Percentiles rank a stretch among this genome's conserved stretches.
phyloP scores from a whole-genome alignment of 2,888 invertebrate genomes.

The Acanthosoma haemorrhoidale region DNA sequence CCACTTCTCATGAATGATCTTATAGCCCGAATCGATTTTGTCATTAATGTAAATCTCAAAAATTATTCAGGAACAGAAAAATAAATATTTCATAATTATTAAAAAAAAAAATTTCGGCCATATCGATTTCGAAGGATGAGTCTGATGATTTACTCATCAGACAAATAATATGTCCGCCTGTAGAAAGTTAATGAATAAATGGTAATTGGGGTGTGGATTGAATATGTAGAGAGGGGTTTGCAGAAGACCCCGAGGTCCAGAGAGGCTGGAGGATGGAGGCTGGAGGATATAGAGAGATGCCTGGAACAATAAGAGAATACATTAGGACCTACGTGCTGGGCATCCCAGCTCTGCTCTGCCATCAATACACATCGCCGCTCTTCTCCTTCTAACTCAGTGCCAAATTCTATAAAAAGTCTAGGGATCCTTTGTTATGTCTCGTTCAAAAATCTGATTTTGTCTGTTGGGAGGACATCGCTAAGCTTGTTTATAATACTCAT shows the following conservation, averaged over 20 bases:
- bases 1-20: too few species aligned
- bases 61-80: too few species aligned
- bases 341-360: neutral
- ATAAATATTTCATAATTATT: too few species aligned
- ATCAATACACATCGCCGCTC: neutral
- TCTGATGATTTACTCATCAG: too few species aligned
- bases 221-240: conserved; percentile 1
- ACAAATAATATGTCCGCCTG: neutral
- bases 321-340: neutral
- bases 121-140: too few species aligned
- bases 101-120: too few species aligned
- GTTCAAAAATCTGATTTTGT: too few species aligned
- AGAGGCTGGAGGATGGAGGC: conserved; percentile 3
- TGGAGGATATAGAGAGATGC: conserved; percentile 5
- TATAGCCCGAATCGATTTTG: too few species aligned
- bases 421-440: neutral
- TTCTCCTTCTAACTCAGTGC: neutral
- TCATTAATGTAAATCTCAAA: too few species aligned
- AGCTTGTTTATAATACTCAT: too few species aligned
- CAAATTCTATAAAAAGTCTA: neutral
- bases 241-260: neutral
- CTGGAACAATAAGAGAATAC: conserved; percentile 9
- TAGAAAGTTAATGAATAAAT: neutral
- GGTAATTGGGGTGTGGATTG: conserved; percentile 1
- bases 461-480: too few species aligned